These are phyloP conservation scores for Triplophysa siluroides DNA, from an alignment of 2,113 vertebrate genomes.

Conservation along the genomic window DNA sequence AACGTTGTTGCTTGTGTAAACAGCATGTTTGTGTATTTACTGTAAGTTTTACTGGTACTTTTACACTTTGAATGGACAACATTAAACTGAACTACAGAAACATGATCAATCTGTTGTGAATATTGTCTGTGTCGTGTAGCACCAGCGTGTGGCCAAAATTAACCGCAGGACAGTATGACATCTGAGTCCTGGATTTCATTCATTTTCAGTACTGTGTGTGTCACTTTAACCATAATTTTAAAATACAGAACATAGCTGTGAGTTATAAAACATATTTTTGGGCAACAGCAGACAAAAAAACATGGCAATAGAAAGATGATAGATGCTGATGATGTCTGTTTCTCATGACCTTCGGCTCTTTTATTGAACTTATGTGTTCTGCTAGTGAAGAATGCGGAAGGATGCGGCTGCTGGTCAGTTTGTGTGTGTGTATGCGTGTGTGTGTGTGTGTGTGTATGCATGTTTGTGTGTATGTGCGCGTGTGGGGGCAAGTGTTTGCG, in stretches of 20 bases:
- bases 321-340: constrained; percentile 29
- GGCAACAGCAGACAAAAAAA: too few relatives aligned
- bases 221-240: not conserved
- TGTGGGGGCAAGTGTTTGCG: too few relatives aligned
- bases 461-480: too few relatives aligned
- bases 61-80: too few relatives aligned
- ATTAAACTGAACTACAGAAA: not conserved
- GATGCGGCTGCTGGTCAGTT: constrained; percentile 65
- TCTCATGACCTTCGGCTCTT: constrained; percentile 60
- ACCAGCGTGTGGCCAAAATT: not conserved
- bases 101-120: not conserved
- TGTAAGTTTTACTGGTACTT: too few relatives aligned
- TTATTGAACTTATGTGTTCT: constrained; percentile 60
- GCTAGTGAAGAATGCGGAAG: constrained; percentile 56
- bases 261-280: too few relatives aligned
- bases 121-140: not conserved
- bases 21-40: too few relatives aligned
- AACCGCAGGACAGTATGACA: not conserved
- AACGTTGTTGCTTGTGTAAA: too few relatives aligned
- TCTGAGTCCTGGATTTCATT: too few relatives aligned
- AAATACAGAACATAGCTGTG: not conserved
- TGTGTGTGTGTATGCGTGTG: not conserved
- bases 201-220: not conserved
- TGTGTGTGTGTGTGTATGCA: too few relatives aligned
- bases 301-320: too few relatives aligned